Conservation (phyloP, 1,140 invertebrate genomes). For the Zelostemma sp. region DNA sequence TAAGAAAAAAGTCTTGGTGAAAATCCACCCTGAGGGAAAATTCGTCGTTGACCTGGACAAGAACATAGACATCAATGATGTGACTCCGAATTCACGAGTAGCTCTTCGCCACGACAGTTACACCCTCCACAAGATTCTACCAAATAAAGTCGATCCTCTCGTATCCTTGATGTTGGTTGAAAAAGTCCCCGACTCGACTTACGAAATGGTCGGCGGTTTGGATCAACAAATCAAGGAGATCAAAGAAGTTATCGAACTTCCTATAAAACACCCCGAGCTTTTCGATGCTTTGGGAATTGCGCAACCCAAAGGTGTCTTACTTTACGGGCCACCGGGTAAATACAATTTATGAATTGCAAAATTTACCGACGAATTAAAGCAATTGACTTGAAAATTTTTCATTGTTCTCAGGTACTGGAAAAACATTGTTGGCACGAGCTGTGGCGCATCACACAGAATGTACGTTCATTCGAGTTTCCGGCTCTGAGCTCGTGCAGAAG, state of each 20-base stretch:
- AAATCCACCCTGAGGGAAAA: conserved; percentile 99
- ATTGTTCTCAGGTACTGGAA: conserved; percentile 75
- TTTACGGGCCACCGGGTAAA: conserved; percentile 98
- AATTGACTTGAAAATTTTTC: background rate
- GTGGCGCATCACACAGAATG: conserved; percentile 99
- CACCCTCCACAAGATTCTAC: conserved; percentile 98
- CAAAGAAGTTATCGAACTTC: conserved; percentile 99
- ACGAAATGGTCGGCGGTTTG: conserved; percentile 99
- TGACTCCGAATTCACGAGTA: conserved; percentile 97
- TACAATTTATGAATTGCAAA: conserved; percentile 3
- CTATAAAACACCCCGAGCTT: conserved; percentile 99
- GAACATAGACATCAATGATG: conserved; percentile 98
- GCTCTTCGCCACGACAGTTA: conserved; percentile 99
- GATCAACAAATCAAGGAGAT: conserved; percentile 99
- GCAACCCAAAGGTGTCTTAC: conserved; percentile 97
- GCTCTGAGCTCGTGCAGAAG: conserved; percentile 99
- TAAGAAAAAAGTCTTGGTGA: conserved; percentile 99
- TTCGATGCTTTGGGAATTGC: conserved; percentile 99
- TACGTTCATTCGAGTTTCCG: conserved; percentile 99
- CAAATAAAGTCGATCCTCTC: conserved; percentile 99
- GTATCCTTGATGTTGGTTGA: conserved; percentile 99
- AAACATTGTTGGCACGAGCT: conserved; percentile 96
- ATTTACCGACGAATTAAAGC: conserved; percentile 2
- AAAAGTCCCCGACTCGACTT: conserved; percentile 99
- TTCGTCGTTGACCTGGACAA: conserved; percentile 99